A percentile compares a stretch with the other conserved stretches of the same genome.
Conservation (phyloP, 2,888 invertebrate species). For the Camptogramma bilineatum region DNA sequence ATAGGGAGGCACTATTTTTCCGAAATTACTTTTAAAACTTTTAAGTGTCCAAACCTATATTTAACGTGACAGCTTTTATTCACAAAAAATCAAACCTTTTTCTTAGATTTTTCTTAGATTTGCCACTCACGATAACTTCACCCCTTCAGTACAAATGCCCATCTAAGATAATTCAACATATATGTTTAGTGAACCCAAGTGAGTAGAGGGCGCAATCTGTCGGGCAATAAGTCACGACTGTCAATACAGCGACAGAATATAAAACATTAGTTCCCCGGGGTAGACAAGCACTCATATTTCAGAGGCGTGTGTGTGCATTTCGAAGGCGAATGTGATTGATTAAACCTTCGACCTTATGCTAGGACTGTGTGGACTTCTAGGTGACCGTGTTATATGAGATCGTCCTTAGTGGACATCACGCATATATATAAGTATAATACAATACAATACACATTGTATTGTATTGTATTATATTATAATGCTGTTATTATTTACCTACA, state of each 20-base stretch:
- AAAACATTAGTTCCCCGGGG: slow-evolving; percentile 71
- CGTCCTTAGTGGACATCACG: slow-evolving; percentile 2
- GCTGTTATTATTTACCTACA: background rate
- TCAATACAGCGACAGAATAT: slow-evolving; percentile 77
- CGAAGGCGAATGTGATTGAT: slow-evolving; percentile 70
- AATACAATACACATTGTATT: too few species aligned
- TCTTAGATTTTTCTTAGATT: background rate
- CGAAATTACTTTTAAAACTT: too few species aligned
- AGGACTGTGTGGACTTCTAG: slow-evolving; percentile 39
- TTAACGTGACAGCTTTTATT: too few species aligned
- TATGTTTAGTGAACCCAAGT: slow-evolving; percentile 39
- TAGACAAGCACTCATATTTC: slow-evolving; percentile 69
- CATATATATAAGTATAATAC: too few species aligned
- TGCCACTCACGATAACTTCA: slow-evolving; percentile 3
- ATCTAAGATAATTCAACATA: slow-evolving; percentile 39
- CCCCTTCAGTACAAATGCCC: slow-evolving; percentile 8
- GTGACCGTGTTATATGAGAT: slow-evolving; percentile 34
- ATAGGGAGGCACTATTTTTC: too few species aligned
- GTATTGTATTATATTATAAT: too few species aligned
- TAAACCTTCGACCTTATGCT: slow-evolving; percentile 66
- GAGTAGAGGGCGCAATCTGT: slow-evolving; percentile 58
- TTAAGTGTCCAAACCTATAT: too few species aligned
- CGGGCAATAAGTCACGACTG: slow-evolving; percentile 74
- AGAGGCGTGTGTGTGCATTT: slow-evolving; percentile 71
- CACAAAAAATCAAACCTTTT: too few species aligned